Percentiles rank a stretch among this genome's conserved stretches.
Conservation (phyloP, 2,888 invertebrate species). For the Lacanobia wlatinum region DNA sequence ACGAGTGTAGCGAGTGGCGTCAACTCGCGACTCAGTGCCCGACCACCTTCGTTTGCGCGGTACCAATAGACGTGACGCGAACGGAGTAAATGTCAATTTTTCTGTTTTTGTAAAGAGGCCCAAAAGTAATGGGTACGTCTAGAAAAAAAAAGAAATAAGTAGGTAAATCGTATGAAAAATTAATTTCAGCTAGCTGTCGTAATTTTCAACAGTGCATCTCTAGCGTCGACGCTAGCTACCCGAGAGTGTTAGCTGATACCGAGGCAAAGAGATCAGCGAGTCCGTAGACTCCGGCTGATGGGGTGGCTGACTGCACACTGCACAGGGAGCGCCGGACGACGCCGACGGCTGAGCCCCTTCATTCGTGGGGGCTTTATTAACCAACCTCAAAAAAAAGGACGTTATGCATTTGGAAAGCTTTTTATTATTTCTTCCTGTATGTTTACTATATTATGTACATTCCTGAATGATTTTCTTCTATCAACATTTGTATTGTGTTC, state of each 20-base stretch:
- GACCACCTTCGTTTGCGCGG: too few relatives aligned
- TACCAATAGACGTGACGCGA: too few relatives aligned
- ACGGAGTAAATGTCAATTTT: too few relatives aligned
- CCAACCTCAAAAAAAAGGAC: background rate
- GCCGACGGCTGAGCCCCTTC: background rate
- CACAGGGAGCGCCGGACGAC: background rate
- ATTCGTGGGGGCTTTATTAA: background rate
- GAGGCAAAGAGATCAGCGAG: constrained; percentile 6
- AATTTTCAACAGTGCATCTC: background rate
- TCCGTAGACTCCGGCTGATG: constrained; percentile 6
- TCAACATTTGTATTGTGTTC: too few relatives aligned
- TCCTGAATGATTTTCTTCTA: background rate
- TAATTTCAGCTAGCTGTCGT: too few relatives aligned
- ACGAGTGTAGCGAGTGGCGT: too few relatives aligned
- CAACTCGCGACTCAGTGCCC: too few relatives aligned
- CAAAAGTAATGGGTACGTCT: too few relatives aligned
- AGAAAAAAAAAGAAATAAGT: too few relatives aligned
- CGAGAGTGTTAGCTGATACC: constrained; percentile 3
- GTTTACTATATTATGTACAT: background rate
- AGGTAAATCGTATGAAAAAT: too few relatives aligned
- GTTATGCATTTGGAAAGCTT: background rate
- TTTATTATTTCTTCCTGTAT: background rate
- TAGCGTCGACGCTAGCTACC: background rate
- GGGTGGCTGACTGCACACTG: background rate
- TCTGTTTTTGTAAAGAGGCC: too few relatives aligned